Base-by-base conservation (phyloP, 2,113 vertebrate genomes). In the Triplophysa tibetana region DNA sequence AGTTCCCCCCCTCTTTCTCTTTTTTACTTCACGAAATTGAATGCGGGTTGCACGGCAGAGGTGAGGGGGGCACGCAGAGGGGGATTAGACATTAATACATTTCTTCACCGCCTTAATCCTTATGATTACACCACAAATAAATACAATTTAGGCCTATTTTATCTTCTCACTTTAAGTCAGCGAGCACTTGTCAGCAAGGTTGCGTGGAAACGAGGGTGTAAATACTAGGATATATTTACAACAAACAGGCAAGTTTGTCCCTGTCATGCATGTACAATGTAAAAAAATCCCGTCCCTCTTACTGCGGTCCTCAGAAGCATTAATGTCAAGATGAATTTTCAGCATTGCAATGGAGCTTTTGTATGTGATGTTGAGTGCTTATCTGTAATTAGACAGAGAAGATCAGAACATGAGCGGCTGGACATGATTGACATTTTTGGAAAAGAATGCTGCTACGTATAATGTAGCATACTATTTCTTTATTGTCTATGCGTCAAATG, bases 81-180 rank as follows among this genome's bases (percentile, higher is more conserved):
- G 64, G 93, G 94, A 95, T 96, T 95, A 95, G 91, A 91, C 93
- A 94, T 93, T 91, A 95, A 94, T 94, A 91, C 88, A 88, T 92
- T 94, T 93, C 93, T 92, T 93, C 91, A 78, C 88, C 88, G 81
- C 89, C 91, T 89, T 94, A 95, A 95, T 95, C 94, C 94, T 93
- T 91, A 94, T 94, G 93, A 96, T 95, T 86, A 91, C 90, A 93
- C 92, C 93, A 94, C 45, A 95, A 95, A 95, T 93, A 95, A 95
- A 95, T 94, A 94, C 85, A 92, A 93, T 86, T 91, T 89, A 85
- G 91, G 88, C 88, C 82, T 86, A 83, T 87, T 91, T 91, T 88
- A 81, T 83, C 88, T 86, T 0, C 4, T 87, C 86, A 65, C 74
- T 84, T 83, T 88, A 88, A 88, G 90, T 87, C 86, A 65, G 79